Base-by-base conservation (phyloP, 2,113 vertebrate genomes). In the Tragelaphus imberbis region DNA sequence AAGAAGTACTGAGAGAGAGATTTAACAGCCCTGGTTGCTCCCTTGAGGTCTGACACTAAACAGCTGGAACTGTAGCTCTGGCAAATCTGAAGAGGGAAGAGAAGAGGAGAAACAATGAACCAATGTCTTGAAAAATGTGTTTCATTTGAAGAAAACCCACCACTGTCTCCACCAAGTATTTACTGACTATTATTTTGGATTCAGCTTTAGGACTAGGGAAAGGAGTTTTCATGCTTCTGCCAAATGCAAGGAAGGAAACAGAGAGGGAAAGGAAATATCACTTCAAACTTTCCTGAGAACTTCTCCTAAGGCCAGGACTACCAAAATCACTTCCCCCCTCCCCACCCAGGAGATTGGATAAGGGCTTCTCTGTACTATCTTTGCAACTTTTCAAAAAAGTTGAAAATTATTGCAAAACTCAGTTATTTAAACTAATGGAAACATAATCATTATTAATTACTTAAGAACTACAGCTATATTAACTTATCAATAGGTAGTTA, bases 1-100 rank as follows among this genome's bases (percentile, higher is more conserved):
- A 58, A 97, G 92, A 97, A 98, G 25, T 92, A 91, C 85, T 61
- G 19, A 77, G 65, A 93, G 82, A 95, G 61, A 89, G 49, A 96
- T 61, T 93, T 85, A 91, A 90, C 21, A 95, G 59, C 19, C 15
- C 49, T 65, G 84, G 19, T 56, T 85, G 51, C n/a, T 96, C 94
- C 90, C 88, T 30, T 95, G 75, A 95, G 97, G 75, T 65, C 92
- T 98, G 80, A 96, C 21, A 61, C n/a, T 94, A 90, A 92, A 77
- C 91, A 97, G 47, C 80, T 97, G 49, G 92, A 97, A 75, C 16
- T 53, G 28, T 55, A 84, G 49, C 55, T 96, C n/a, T 65, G 55
- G 84, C 61, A 88, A 91, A 85, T 96, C 82, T 47, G 79, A 97
- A 97, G 81, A 97, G 25, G 33, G 63, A 94, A 36, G 44, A 27